Conservation (phyloP, 2,797 vertebrate genomes). For the Yasuhikotakia modesta region DNA sequence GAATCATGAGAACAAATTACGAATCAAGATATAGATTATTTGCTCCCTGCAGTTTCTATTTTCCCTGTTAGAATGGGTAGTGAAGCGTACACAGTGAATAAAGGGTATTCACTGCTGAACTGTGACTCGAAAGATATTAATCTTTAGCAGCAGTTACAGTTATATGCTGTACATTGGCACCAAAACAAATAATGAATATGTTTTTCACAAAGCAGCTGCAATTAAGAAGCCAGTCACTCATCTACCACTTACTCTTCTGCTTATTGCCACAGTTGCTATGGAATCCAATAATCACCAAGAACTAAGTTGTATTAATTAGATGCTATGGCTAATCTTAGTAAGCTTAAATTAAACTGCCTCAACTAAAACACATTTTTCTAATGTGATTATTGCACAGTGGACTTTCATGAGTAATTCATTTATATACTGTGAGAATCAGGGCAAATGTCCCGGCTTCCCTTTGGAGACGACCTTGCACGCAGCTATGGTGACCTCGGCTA, state of each 20-base stretch:
- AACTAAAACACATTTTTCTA: background rate
- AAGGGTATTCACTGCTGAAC: background rate
- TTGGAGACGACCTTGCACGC: slow-evolving; percentile 13
- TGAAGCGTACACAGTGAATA: background rate
- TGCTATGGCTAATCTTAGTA: slow-evolving; percentile 17
- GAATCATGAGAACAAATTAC: background rate
- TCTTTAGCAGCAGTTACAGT: background rate
- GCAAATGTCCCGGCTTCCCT: background rate
- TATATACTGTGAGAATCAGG: slow-evolving; percentile 3
- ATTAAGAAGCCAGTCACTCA: background rate
- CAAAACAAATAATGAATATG: background rate
- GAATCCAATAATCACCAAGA: slow-evolving; percentile 28
- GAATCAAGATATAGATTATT: background rate
- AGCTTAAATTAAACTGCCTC: slow-evolving; percentile 11
- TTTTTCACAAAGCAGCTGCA: background rate
- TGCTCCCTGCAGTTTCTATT: background rate
- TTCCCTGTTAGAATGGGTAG: background rate
- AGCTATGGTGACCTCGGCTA: slow-evolving; percentile 17
- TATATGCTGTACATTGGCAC: background rate
- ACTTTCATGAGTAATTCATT: background rate
- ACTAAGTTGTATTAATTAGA: background rate
- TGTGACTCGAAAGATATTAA: slow-evolving; percentile 3
- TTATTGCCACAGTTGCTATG: slow-evolving; percentile 23
- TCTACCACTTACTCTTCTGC: slow-evolving; percentile 11
- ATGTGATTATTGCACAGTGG: background rate